Evolutionary conservation across 2,888 invertebrate genomes (phyloP), one percentile per base, ranked within the genome.

Genomic region (Sialis lutaria): DNA sequence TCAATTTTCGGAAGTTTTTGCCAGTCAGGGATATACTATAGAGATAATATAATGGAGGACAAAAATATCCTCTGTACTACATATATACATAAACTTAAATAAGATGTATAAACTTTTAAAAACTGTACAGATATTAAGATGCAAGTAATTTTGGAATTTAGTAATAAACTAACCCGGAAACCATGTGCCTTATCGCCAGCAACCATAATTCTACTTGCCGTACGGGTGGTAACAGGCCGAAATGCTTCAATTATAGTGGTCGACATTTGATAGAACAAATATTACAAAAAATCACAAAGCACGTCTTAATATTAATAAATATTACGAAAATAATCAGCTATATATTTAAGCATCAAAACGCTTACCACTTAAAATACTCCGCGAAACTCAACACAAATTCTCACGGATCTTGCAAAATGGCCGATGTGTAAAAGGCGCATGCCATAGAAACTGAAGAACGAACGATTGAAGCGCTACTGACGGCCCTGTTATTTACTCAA

Each of bases 391-490:
- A 72, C 70, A 72, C 72, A 69, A 73, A 71, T 73, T 73, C 74
- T 70, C 72, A 68, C 71, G 67, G 69, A 70, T 74, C 73, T 66
- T 72, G 72, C 72, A 75, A 76, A 75, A 76, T 76, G 76, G 75
- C 75, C 72, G 75, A 73, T 73, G 66, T 22, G 22, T 22, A 46
- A 69, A 67, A 69, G 74, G 73, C 74, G 74, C 75, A 75, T 75
- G 74, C 75, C 74, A 73, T 68, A 67, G 69, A 64, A 67, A 66
- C 67, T 64, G 59, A 22, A 22, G 22, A 22, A 22, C 22, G 22
- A 22, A 22, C 22, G 22, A 22, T 22, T 22, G 22, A 22, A 22
- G 22, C 22, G 22, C 22, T 22, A 22, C 22, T 22, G 22, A 22
- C 22, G 22, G 22, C 22, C 22, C 22, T 22, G 22, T 22, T 22